A percentile compares a stretch with the other conserved stretches of the same genome.
These are phyloP conservation scores for Lamprologus ornatipinnis DNA, from an alignment of 2,113 vertebrate species.

Conservation along the genomic window DNA sequence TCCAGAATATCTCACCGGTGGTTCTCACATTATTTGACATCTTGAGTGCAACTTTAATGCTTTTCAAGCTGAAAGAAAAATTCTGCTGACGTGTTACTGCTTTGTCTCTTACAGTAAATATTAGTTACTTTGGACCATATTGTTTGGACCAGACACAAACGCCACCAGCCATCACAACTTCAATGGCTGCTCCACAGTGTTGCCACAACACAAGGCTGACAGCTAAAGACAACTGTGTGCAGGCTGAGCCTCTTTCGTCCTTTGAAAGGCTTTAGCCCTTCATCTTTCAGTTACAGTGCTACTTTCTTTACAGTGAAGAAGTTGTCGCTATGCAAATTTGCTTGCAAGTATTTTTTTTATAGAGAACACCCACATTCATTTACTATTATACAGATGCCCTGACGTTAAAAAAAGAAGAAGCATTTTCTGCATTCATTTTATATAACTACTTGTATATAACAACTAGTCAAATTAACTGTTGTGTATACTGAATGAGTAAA, in stretches of 20 bases:
- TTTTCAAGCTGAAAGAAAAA: not conserved
- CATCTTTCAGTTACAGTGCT: not conserved
- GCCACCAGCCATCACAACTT: not conserved
- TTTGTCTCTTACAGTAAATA: not conserved
- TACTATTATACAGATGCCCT: not conserved
- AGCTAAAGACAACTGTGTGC: not conserved
- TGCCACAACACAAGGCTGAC: conserved; percentile 39
- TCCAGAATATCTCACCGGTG: not conserved
- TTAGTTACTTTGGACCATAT: not conserved
- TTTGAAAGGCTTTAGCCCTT: not conserved
- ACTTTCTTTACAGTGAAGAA: not conserved
- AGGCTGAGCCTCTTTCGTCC: not conserved
- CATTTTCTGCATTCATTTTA: not conserved
- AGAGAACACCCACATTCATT: not conserved
- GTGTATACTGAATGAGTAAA: not conserved
- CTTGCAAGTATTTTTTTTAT: not conserved
- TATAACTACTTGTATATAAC: not conserved
- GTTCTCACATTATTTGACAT: not conserved
- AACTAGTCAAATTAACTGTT: not conserved
- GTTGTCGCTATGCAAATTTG: fast-evolving
- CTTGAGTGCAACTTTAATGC: not conserved
- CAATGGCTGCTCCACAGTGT: not conserved
- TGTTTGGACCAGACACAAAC: conserved; percentile 38
- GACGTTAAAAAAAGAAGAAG: fast-evolving
- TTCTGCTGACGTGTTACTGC: not conserved